phyloP scores from a whole-genome alignment of 1,140 invertebrate species.

The Monomorium pharaonis region DNA sequence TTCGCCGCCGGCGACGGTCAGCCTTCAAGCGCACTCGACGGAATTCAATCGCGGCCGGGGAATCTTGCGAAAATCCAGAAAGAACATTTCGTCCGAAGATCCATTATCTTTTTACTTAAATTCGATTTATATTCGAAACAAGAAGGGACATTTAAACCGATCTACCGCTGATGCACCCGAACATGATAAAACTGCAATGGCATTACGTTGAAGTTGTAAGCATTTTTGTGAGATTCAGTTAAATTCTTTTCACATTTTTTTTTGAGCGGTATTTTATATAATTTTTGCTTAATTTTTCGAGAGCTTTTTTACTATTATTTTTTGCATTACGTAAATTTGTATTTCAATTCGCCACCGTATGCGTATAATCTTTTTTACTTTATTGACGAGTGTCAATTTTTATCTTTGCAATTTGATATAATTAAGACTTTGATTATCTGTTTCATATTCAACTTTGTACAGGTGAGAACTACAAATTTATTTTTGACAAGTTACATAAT shows the following conservation, averaged over 20 bases:
- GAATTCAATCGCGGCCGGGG: constrained; percentile 26
- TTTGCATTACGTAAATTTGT: background rate
- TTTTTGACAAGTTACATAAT: background rate
- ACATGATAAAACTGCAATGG: background rate
- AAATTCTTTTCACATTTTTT: background rate
- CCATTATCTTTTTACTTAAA: constrained; percentile 38
- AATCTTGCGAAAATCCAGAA: constrained; percentile 14
- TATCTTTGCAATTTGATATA: background rate
- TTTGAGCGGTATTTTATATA: background rate
- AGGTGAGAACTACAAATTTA: background rate
- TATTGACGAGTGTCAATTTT: background rate
- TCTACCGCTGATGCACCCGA: background rate
- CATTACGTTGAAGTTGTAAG: background rate
- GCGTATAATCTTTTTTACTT: background rate
- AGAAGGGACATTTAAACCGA: background rate
- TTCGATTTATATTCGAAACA: constrained; percentile 25
- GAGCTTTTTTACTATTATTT: background rate
- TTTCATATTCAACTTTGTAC: background rate
- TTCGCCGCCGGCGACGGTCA: constrained; percentile 70
- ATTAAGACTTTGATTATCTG: background rate
- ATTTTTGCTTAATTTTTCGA: background rate
- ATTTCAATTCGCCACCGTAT: background rate
- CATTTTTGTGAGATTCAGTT: background rate
- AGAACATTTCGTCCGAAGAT: background rate
- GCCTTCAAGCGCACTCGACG: constrained; percentile 24